These are phyloP conservation scores for Drosophila mauritiana DNA, from an alignment of 1,140 invertebrate genomes.

Conservation along the genomic window DNA sequence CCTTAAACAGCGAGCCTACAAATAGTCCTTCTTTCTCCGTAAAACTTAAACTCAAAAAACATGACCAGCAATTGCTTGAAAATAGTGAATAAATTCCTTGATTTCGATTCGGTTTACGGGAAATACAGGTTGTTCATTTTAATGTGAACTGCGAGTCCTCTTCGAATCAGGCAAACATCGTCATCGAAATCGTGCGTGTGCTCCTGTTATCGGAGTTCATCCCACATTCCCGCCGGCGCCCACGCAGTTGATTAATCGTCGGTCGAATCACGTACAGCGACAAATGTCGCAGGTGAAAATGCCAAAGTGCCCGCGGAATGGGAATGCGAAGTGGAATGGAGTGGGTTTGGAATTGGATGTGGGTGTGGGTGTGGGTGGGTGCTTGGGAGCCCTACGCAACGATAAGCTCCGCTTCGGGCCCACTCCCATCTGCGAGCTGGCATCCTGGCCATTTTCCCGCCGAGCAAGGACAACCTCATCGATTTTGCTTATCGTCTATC, in stretches of 20 bases:
- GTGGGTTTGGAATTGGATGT: background rate
- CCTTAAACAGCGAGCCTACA: background rate
- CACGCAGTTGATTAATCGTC: slow-evolving; percentile 72
- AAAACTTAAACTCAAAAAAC: background rate
- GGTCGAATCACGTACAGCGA: slow-evolving; percentile 71
- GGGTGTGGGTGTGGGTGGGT: background rate
- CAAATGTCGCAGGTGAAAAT: slow-evolving; percentile 74
- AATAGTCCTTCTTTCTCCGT: too few species aligned
- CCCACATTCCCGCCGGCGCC: slow-evolving; percentile 30
- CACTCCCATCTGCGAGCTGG: background rate
- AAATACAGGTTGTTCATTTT: background rate
- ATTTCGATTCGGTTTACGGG: too few species aligned
- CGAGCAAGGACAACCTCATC: background rate
- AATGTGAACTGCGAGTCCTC: background rate
- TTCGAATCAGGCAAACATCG: slow-evolving; percentile 5
- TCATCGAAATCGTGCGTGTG: slow-evolving; percentile 29
- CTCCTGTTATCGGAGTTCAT: slow-evolving; percentile 55
- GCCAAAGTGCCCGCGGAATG: slow-evolving; percentile 5
- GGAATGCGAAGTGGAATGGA: background rate
- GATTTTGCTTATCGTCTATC: background rate
- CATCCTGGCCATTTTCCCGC: slow-evolving; percentile 1
- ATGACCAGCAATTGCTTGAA: too few species aligned
- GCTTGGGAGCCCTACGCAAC: background rate
- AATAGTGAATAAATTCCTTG: too few species aligned
- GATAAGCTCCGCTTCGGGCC: slow-evolving; percentile 13